A percentile compares a stretch with the other conserved stretches of the same genome.
Evolutionary conservation across 92 coral and sea anemone genomes (phyloP).

Genomic region (Pocillopora meandrina): DNA sequence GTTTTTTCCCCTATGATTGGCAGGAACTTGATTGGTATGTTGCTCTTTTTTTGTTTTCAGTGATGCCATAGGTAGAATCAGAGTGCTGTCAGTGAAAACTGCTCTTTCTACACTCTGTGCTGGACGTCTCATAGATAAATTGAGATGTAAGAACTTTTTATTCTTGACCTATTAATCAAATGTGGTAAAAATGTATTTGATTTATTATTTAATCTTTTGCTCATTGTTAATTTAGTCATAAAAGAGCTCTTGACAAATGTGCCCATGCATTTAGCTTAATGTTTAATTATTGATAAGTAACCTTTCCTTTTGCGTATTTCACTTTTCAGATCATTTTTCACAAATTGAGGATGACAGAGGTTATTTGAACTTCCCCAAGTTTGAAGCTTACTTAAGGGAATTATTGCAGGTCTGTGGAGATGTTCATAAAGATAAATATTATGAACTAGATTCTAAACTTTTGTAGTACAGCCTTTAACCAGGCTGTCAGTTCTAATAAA

Average conservation of each 20-base stretch:
- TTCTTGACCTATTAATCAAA: too few species aligned
- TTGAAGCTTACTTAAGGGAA: constrained; percentile 92
- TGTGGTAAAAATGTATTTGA: too few species aligned
- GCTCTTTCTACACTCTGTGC: constrained; percentile 94
- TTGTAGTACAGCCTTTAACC: too few species aligned
- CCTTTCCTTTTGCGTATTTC: neutral
- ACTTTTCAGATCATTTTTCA: constrained; percentile 83
- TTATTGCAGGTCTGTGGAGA: constrained; percentile 74
- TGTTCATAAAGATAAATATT: neutral
- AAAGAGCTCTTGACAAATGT: neutral
- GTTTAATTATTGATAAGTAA: neutral
- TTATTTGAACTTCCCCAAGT: constrained; percentile 87
- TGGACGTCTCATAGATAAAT: constrained; percentile 93
- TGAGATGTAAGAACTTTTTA: constrained; percentile 84
- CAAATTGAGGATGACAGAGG: constrained; percentile 95
- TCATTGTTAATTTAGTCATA: too few species aligned
- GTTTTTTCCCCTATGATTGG: too few species aligned
- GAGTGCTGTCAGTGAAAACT: constrained; percentile 97
- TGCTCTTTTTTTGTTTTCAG: constrained; percentile 35
- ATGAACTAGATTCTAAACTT: too few species aligned
- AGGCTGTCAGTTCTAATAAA: too few species aligned
- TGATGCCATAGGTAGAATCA: constrained; percentile 94
- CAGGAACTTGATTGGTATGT: too few species aligned
- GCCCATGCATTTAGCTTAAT: neutral
- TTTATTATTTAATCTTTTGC: too few species aligned